These are phyloP conservation scores for Pheosia gnoma DNA, from an alignment of 2,888 invertebrate genomes.

Conservation along the genomic window DNA sequence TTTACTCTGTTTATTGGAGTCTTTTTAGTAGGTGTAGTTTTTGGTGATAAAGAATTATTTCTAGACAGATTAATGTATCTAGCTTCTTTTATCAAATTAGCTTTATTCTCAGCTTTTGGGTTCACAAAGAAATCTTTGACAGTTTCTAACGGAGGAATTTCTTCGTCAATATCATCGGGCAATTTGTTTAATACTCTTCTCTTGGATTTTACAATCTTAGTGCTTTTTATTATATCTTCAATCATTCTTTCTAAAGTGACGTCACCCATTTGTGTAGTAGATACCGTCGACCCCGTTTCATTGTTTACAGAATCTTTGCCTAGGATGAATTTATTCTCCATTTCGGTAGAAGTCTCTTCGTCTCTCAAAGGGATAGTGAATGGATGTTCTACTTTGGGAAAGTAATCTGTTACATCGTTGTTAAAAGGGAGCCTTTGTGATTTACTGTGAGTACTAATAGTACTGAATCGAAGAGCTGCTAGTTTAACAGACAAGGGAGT, in stretches of 20 bases:
- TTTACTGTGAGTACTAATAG: conserved; percentile 72
- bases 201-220: conserved; percentile 76
- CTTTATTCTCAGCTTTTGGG: conserved; percentile 70
- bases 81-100: conserved; percentile 75
- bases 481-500: conserved; percentile 85
- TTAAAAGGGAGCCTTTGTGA: conserved; percentile 58
- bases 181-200: conserved; percentile 63
- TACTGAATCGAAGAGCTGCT: conserved; percentile 84
- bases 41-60: conserved; percentile 76
- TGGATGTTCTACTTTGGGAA: conserved; percentile 77
- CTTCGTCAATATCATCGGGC: conserved; percentile 51
- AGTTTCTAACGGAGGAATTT: conserved; percentile 58
- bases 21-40: conserved; percentile 66
- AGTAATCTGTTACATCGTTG: conserved; percentile 79
- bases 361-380: conserved; percentile 69
- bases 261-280: conserved; percentile 82
- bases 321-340: conserved; percentile 79
- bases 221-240: conserved; percentile 85
- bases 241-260: conserved; percentile 84
- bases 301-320: conserved; percentile 65
- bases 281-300: conserved; percentile 73
- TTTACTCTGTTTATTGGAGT: conserved; percentile 65
- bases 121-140: conserved; percentile 74
- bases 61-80: conserved; percentile 72
- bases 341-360: conserved; percentile 76